A percentile compares a stretch with the other conserved stretches of the same genome.
These are phyloP conservation scores for Sus scrofa DNA, from an alignment of 2,113 vertebrate genomes.

Conservation along the genomic window DNA sequence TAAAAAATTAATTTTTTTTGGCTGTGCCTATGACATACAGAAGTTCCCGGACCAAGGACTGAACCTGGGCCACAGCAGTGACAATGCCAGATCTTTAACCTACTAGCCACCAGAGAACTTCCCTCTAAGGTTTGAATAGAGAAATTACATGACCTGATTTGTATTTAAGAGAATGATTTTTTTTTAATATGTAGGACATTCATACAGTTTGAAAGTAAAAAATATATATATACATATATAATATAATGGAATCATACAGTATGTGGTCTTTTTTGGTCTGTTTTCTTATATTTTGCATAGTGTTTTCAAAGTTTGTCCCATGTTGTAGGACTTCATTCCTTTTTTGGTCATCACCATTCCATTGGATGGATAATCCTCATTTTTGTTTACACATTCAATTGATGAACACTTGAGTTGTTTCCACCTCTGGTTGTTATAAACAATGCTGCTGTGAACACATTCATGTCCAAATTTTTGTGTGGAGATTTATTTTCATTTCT, in stretches of 20 bases:
- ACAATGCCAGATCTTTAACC: too few species aligned
- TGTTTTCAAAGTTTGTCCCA: not conserved
- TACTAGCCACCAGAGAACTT: too few species aligned
- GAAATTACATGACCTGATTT: too few species aligned
- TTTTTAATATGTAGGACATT: not conserved
- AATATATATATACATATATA: not conserved
- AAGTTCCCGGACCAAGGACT: too few species aligned
- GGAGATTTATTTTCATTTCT: not conserved
- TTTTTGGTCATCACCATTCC: not conserved
- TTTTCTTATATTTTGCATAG: not conserved
- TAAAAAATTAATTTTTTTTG: too few species aligned
- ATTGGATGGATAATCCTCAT: too few species aligned
- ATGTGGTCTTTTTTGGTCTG: not conserved
- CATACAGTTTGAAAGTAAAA: not conserved
- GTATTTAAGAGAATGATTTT: not conserved
- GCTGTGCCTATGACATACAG: too few species aligned
- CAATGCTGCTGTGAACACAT: not conserved
- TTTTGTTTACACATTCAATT: not conserved
- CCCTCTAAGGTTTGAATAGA: too few species aligned
- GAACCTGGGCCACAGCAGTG: too few species aligned
- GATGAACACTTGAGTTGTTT: not conserved
- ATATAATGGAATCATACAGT: not conserved
- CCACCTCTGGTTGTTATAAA: not conserved
- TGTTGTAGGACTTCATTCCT: not conserved
- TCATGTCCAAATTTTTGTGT: not conserved